These are phyloP conservation scores for Oplegnathus fasciatus DNA, from an alignment of 2,113 vertebrate species.

Conservation along the genomic window DNA sequence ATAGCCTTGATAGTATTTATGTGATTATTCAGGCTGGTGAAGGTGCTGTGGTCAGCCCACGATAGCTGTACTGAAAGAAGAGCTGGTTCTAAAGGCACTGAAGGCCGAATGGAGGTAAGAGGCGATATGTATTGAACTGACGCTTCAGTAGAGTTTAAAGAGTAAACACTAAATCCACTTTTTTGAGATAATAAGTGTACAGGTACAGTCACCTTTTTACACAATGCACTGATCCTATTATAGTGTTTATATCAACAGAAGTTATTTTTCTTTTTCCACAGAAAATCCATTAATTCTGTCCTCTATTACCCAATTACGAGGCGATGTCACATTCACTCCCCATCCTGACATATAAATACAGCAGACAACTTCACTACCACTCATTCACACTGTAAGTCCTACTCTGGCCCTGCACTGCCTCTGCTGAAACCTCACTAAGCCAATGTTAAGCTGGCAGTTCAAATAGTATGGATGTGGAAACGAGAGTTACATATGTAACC, in stretches of 20 bases:
- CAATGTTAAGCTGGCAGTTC: background rate
- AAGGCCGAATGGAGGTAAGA: background rate
- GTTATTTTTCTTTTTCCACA: background rate
- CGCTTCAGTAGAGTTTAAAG: background rate
- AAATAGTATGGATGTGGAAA: background rate
- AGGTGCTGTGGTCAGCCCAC: background rate
- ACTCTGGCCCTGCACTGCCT: too few species aligned
- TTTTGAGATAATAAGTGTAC: too few species aligned
- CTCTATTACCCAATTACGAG: background rate
- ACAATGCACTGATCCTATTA: background rate
- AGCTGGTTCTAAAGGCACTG: background rate
- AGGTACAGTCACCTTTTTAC: background rate
- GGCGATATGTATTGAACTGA: background rate
- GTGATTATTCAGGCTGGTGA: background rate
- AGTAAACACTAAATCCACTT: background rate
- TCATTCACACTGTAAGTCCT: background rate
- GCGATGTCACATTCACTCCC: background rate
- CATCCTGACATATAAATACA: too few species aligned
- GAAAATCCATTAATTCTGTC: background rate
- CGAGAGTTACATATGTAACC: background rate
- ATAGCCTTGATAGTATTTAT: background rate
- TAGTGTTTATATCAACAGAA: background rate
- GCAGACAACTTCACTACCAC: too few species aligned
- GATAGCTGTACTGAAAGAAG: too few species aligned
- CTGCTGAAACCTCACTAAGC: background rate